These are phyloP conservation scores for Epicauta chinensis DNA, from an alignment of 1,140 invertebrate genomes.

Conservation along the genomic window DNA sequence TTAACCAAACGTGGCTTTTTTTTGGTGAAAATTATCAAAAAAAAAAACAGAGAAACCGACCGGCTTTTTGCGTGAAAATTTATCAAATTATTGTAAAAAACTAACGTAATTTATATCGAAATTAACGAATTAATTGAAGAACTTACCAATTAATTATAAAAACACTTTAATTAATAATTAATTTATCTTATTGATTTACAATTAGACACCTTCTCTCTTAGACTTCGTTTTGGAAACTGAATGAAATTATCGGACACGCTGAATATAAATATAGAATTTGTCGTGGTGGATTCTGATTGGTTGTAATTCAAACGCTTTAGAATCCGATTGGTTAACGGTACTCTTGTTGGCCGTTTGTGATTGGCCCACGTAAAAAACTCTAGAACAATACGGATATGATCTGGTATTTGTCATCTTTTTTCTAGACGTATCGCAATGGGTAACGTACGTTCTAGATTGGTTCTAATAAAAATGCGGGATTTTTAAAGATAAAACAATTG, in stretches of 20 bases:
- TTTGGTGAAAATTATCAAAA: no score
- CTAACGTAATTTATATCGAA: background rate
- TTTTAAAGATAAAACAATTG: background rate
- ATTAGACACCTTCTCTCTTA: constrained; percentile 6
- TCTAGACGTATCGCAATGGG: no score
- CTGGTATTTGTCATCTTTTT: no score
- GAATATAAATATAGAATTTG: constrained; percentile 47
- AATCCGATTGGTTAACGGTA: constrained; percentile 33
- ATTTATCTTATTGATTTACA: background rate
- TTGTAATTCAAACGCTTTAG: constrained; percentile 21
- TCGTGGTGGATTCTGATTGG: constrained; percentile 50
- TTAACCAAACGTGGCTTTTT: no score
- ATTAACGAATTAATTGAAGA: background rate
- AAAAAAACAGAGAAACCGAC: background rate
- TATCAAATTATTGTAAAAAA: background rate
- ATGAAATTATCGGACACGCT: constrained; percentile 33
- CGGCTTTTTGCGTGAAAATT: background rate
- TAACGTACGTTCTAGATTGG: no score
- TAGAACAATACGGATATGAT: no score
- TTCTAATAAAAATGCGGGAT: no score
- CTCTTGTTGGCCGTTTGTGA: constrained; percentile 45
- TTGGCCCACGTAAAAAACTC: constrained; percentile 49
- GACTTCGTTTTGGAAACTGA: constrained; percentile 38
- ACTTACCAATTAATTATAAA: constrained; percentile 1
- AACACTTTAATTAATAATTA: background rate